Conservation (phyloP, 2,113 vertebrate genomes). For the Planiliza haematocheilus region DNA sequence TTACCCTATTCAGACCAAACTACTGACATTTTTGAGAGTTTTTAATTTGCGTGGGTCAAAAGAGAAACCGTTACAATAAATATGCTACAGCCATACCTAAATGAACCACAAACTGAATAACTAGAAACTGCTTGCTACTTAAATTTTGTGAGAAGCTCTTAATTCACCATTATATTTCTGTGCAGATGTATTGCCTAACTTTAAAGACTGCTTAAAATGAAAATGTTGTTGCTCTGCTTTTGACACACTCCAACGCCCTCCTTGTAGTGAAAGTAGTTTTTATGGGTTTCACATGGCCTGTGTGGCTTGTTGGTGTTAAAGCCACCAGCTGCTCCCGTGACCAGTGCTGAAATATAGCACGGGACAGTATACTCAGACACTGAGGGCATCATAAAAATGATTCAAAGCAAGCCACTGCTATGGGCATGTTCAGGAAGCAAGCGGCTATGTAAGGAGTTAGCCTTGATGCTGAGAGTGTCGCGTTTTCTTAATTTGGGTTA, state of each 20-base stretch:
- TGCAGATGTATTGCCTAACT: neutral
- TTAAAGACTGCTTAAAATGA: conserved; percentile 35
- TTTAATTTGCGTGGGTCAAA: no score
- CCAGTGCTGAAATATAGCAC: conserved; percentile 56
- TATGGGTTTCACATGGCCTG: conserved; percentile 64
- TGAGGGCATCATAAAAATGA: conserved; percentile 66
- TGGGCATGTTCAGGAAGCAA: conserved; percentile 46
- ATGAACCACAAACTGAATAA: no score
- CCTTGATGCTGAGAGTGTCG: neutral
- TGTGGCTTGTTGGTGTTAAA: conserved; percentile 51
- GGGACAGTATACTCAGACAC: conserved; percentile 37
- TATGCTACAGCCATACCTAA: no score
- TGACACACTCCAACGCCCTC: conserved; percentile 24
- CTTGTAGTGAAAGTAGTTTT: conserved; percentile 49
- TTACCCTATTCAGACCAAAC: no score
- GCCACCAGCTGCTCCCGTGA: conserved; percentile 61
- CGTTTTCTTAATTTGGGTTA: conserved; percentile 41
- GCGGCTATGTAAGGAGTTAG: conserved; percentile 41
- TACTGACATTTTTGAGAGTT: no score
- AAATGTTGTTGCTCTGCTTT: conserved; percentile 5
- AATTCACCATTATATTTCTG: no score
- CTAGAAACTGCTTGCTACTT: no score
- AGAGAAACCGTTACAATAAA: no score
- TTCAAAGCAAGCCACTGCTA: conserved; percentile 43
- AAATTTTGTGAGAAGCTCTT: no score